Base-by-base conservation (phyloP, 2,888 invertebrate genomes). In the Drosophila melanosoma region DNA sequence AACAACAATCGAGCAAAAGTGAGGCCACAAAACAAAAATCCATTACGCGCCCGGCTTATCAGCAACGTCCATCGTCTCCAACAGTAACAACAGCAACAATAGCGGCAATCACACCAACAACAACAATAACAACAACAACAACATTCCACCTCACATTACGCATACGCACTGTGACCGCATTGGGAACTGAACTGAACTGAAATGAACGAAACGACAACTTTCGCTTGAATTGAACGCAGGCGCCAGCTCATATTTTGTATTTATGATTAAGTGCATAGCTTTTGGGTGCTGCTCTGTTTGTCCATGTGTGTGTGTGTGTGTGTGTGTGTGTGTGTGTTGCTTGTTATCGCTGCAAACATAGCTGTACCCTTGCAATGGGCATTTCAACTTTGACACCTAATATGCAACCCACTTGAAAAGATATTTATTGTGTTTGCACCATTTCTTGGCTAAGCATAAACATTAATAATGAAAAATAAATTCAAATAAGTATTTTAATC, bases 11-110 rank as follows among this genome's bases (percentile, higher is more conserved):
- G 57, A 36, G 33, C 61, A 42, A 52, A 35, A 33, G 36, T 42
- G 32, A 26, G 52, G 53, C 51, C 42, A 45, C 61, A 74, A 69
- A 66, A 70, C 66, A 66, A 71, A 83, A 81, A 83, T 83, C 76
- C 89, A 85, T 85, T 87, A 85, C 87, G 87, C 85, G 73, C 69
- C 67, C 69, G 61, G 49, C 66, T 82, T 89, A 86, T 86, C 89
- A 60, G 58, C 35, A 58, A 62, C 74, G 82, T 78, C 70, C 74
- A 84, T 84, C 83, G 76, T 80, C 80, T 66, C 68, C 68, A 80
- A 38, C 66, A 64, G 11, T 56, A 49, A 29, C 62, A 60, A 36
- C 57, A 57, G 12, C 42, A 52, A 10, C 4, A 36, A 15, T 7
- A 36, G 17, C 36, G 15, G 15, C 36, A 36, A 10, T 6, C n/a